Evolutionary conservation across 2,888 invertebrate species (phyloP).

Genomic region (Dilophus febrilis): DNA sequence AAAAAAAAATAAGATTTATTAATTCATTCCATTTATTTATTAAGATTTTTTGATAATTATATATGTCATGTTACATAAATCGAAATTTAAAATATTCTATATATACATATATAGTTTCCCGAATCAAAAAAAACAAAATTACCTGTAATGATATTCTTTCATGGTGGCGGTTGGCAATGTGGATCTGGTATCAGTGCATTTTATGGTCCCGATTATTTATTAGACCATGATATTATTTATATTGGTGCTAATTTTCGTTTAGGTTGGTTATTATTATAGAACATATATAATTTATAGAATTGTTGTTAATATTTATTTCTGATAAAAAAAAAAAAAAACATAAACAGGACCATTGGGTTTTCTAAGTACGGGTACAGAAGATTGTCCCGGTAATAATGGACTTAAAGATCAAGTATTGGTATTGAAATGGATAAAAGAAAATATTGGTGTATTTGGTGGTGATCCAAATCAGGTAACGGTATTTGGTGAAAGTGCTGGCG

Average conservation of each 20-base stretch:
- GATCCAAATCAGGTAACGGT: conserved; percentile 44
- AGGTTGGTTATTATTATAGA: conserved; percentile 24
- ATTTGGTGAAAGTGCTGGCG: conserved; percentile 55
- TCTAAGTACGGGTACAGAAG: conserved; percentile 43
- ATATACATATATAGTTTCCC: background rate
- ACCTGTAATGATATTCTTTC: conserved; percentile 55
- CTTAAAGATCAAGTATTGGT: conserved; percentile 47
- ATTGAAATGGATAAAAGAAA: conserved; percentile 42
- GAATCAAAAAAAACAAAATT: conserved; percentile 16
- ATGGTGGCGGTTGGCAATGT: conserved; percentile 53
- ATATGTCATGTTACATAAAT: background rate
- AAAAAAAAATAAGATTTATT: no score
- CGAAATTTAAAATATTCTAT: no score
- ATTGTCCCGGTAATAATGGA: conserved; percentile 48
- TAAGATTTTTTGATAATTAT: no score
- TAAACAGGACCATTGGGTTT: conserved; percentile 42
- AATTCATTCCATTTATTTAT: no score
- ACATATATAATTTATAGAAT: background rate
- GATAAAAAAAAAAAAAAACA: no score
- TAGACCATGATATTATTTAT: conserved; percentile 51
- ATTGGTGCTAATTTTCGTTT: conserved; percentile 54
- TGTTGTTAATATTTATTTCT: background rate
- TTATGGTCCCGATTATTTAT: conserved; percentile 51
- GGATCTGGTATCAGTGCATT: conserved; percentile 43
- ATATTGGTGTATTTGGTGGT: conserved; percentile 43